These are phyloP conservation scores for Megastigmus dorsalis DNA, from an alignment of 2,888 invertebrate genomes.

Conservation along the genomic window DNA sequence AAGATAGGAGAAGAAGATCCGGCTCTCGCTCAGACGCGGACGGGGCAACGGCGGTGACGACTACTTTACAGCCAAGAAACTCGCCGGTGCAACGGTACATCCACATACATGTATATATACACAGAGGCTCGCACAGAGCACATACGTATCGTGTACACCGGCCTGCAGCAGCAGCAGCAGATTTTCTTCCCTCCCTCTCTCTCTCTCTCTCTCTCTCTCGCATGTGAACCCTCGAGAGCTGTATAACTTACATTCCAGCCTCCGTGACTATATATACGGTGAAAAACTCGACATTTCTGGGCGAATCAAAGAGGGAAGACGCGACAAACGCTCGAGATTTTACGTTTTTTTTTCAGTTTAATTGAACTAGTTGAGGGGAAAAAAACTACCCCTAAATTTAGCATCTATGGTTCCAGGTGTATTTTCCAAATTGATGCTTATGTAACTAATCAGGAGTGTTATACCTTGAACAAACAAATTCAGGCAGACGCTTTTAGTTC, in stretches of 20 bases:
- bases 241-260: slow-evolving; percentile 17
- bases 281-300: no score
- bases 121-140: no score
- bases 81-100: slow-evolving; percentile 39
- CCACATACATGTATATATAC: neutral
- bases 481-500: no score
- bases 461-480: no score
- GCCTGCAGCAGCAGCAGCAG: neutral
- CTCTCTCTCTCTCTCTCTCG: neutral
- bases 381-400: no score
- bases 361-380: no score
- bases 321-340: no score
- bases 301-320: no score
- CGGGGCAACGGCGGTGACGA: neutral
- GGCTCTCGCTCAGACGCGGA: neutral
- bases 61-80: slow-evolving; percentile 25
- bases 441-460: no score
- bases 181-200: neutral
- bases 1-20: slow-evolving; percentile 4
- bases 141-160: neutral
- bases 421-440: no score
- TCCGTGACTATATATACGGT: neutral
- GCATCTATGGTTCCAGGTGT: no score
- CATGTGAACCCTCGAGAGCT: neutral
- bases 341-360: no score